Conservation (phyloP, 2,113 vertebrate species). For the Myotis davidii region DNA sequence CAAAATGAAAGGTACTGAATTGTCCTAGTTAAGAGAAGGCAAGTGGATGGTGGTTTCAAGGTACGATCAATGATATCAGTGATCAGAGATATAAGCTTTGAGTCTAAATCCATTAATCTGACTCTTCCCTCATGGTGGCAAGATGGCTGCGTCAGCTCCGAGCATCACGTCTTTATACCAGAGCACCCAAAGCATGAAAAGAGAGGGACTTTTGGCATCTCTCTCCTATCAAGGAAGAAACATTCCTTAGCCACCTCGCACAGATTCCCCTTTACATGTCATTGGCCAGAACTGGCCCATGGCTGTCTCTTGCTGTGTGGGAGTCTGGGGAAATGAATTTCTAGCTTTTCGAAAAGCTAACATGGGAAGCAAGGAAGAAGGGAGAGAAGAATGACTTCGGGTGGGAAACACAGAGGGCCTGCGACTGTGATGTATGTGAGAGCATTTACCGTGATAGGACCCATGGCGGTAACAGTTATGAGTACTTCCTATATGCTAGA, state of each 20-base stretch:
- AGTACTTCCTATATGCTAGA: background rate
- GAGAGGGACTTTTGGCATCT: background rate
- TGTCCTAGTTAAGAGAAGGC: background rate
- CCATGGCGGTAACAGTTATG: background rate
- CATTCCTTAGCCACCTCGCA: background rate
- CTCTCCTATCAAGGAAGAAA: background rate
- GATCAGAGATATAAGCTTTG: background rate
- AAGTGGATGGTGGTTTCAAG: background rate
- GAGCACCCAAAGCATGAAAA: background rate
- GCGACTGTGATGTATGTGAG: too few relatives aligned
- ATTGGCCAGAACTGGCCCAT: background rate
- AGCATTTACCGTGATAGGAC: accelerated
- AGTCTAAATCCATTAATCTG: background rate
- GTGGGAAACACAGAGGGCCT: background rate
- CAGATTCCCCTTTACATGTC: background rate
- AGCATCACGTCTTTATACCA: background rate
- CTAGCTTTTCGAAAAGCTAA: background rate
- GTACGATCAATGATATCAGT: background rate
- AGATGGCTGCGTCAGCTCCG: background rate
- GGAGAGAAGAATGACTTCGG: background rate
- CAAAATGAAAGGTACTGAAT: background rate
- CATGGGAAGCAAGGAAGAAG: background rate
- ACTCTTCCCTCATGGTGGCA: background rate
- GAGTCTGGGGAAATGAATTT: background rate
- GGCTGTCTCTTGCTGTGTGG: background rate